Base-by-base conservation (phyloP, 2,888 invertebrate genomes). In the Herminia tarsipennalis region DNA sequence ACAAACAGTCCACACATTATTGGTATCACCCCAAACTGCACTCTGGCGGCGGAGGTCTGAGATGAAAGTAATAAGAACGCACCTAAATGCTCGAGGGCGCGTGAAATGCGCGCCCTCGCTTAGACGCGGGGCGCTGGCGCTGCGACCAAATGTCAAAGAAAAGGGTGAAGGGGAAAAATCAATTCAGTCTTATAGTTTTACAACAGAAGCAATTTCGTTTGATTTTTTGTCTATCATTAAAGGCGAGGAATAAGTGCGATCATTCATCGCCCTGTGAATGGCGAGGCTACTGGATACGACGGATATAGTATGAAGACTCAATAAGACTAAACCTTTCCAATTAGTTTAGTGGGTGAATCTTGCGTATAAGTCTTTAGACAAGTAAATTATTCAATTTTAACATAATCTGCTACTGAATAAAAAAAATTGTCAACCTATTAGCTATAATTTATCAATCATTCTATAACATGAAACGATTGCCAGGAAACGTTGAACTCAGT, bases 31-130 rank as follows among this genome's bases (percentile, higher is more conserved):
- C 37, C 55, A 12, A 27, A 29, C 25, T 28, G 43, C 37, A 33
- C 20, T 30, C 32, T 21, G 37, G 13, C 13, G 22, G 14, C 22
- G 29, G 47, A 52, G 52, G 45, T 59, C 58, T 66, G 48, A 70
- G 67, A 70, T 73, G 66, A 72, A 74, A 71, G 78, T 65, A 74
- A 76, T 70, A 67, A 66, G 66, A 50, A 8, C 30, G 54, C 63
- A 58, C 67, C 67, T 45, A 48, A 52, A 42, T 35, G 56, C 40
- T 69, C 64, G 61, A 72, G 64, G 59, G 55, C 57, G 73, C 79
- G 70, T 73, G 59, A 75, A 76, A 70, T 65, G 58, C 34, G 49
- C 43, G 53, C 56, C 56, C 12, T 49, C 30, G 54, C 48, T 43
- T 49, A 61, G 49, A 63, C 59, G 56, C 60, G 55, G 56, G 24